A percentile compares a stretch with the other conserved stretches of the same genome.
These are phyloP conservation scores for Steatornis caripensis DNA, from an alignment of 2,113 vertebrate species.

Conservation along the genomic window DNA sequence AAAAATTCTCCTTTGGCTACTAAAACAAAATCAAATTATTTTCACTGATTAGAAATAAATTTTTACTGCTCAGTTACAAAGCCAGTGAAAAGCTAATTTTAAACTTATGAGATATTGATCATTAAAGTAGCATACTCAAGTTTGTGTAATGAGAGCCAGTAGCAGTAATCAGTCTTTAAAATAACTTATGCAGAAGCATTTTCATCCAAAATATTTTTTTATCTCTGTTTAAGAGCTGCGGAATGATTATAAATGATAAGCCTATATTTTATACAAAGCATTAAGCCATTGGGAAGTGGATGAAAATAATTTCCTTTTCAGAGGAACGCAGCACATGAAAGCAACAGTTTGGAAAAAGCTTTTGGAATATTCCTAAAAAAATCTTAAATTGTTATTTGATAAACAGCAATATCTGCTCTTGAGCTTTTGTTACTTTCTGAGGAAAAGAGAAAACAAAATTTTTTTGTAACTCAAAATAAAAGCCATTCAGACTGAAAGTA, in stretches of 20 bases:
- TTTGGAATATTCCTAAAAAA: neutral
- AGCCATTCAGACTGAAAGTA: neutral
- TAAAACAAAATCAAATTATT: neutral
- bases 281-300: neutral
- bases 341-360: neutral
- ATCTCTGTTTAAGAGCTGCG: neutral
- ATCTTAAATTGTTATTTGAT: neutral
- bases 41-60: neutral
- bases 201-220: neutral
- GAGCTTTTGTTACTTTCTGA: neutral
- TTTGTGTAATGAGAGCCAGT: neutral
- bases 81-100: neutral
- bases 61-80: neutral
- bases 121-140: neutral
- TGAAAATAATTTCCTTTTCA: neutral
- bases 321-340: neutral
- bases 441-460: neutral
- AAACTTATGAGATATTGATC: neutral
- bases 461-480: neutral
- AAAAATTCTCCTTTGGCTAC: neutral
- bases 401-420: neutral
- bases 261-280: neutral
- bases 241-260: neutral
- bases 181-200: neutral
- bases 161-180: neutral